These are phyloP conservation scores for Goniozus legneri DNA, from an alignment of 1,140 invertebrate species.

Conservation along the genomic window DNA sequence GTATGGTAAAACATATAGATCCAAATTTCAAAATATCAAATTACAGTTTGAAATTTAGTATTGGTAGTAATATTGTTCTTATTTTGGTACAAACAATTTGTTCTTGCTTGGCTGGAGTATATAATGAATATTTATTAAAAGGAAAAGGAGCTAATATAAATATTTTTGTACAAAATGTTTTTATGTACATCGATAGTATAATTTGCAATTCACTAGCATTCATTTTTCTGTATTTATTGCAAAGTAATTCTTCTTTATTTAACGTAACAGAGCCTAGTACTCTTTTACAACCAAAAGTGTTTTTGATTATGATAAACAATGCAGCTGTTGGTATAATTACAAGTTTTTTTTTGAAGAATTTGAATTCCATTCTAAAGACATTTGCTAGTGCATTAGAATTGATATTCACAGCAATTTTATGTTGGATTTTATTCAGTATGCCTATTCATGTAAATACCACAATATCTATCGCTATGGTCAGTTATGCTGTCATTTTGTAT, in stretches of 20 bases:
- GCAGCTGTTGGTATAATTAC: conserved; percentile 89
- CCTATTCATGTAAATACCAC: conserved; percentile 80
- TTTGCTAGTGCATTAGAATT: conserved; percentile 93
- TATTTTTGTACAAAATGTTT: conserved; percentile 92
- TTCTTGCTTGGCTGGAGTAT: conserved; percentile 92
- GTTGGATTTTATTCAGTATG: conserved; percentile 86
- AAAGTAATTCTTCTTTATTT: conserved; percentile 58
- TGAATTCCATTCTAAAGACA: conserved; percentile 95
- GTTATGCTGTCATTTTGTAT: conserved; percentile 81
- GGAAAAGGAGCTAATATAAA: conserved; percentile 76
- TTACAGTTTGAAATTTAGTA: conserved; percentile 42
- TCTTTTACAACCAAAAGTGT: conserved; percentile 56
- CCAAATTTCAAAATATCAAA: conserved; percentile 48
- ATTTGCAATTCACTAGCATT: conserved; percentile 79
- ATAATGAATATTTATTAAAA: conserved; percentile 94
- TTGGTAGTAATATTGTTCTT: conserved; percentile 70
- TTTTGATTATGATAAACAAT: conserved; percentile 86
- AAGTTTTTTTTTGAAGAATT: conserved; percentile 86
- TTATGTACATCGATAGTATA: conserved; percentile 95
- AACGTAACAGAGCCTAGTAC: conserved; percentile 29
- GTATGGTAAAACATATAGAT: conserved; percentile 86
- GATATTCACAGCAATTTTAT: conserved; percentile 85
- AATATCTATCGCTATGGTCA: conserved; percentile 79
- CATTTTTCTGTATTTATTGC: conserved; percentile 59
- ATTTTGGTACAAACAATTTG: conserved; percentile 76